These are phyloP conservation scores for Microplitis mediator DNA, from an alignment of 1,140 invertebrate species.

Conservation along the genomic window DNA sequence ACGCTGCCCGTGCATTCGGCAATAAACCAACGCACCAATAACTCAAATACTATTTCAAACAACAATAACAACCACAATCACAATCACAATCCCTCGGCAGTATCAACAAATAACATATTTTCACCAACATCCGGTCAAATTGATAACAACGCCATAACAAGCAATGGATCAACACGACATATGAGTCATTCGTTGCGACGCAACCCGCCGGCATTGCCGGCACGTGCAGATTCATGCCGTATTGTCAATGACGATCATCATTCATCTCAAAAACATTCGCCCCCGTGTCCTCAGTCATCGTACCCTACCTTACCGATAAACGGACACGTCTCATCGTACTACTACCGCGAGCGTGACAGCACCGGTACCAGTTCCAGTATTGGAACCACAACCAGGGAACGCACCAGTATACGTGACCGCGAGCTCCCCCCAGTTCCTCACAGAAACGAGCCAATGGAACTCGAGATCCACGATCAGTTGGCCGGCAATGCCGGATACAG, in stretches of 20 bases:
- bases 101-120: background rate
- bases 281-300: slow-evolving; percentile 43
- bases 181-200: slow-evolving; percentile 41
- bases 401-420: slow-evolving; percentile 5
- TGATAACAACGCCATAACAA: slow-evolving; percentile 2
- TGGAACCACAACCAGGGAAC: no score
- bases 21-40: slow-evolving; percentile 23
- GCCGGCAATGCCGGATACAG: slow-evolving; percentile 42
- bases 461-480: slow-evolving; percentile 42
- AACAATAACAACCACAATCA: slow-evolving; percentile 1
- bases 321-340: slow-evolving; percentile 42
- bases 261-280: slow-evolving; percentile 44
- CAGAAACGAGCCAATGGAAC: slow-evolving; percentile 34
- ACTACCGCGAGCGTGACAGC: slow-evolving; percentile 34
- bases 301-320: slow-evolving; percentile 51
- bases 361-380: slow-evolving; percentile 17
- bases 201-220: slow-evolving; percentile 26
- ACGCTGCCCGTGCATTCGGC: slow-evolving; percentile 52
- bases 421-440: slow-evolving; percentile 23
- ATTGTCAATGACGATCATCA: slow-evolving; percentile 38
- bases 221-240: slow-evolving; percentile 27
- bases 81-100: background rate
- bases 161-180: slow-evolving; percentile 26
- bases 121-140: background rate
- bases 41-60: background rate